Percentiles rank a stretch among this genome's conserved stretches.
Evolutionary conservation across 2,797 vertebrate species (phyloP).

Genomic region (Enteromius anoplus): DNA sequence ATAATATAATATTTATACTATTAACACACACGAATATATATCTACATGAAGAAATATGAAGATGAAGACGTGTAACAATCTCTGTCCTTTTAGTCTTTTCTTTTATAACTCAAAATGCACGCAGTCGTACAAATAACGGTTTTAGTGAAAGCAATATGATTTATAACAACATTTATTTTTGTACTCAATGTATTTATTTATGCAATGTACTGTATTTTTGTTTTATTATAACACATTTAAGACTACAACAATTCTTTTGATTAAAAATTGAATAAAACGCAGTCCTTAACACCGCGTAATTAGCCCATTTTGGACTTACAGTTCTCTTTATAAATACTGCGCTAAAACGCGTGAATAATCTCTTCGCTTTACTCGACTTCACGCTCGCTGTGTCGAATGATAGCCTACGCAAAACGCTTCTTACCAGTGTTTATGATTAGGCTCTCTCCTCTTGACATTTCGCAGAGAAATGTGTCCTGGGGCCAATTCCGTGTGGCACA

Average conservation of each 20-base stretch:
- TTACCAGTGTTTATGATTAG: slow-evolving; percentile 46
- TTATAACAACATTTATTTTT: background rate
- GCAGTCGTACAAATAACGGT: background rate
- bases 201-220: background rate
- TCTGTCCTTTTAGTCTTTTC: background rate
- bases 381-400: slow-evolving; percentile 35
- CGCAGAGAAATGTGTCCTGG: slow-evolving; percentile 43
- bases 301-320: background rate
- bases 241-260: background rate
- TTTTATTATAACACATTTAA: slow-evolving; percentile 1
- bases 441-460: slow-evolving; percentile 46
- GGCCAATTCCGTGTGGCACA: slow-evolving; percentile 31
- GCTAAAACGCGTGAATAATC: slow-evolving; percentile 38
- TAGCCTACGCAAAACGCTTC: slow-evolving; percentile 44
- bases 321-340: slow-evolving; percentile 10
- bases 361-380: slow-evolving; percentile 11
- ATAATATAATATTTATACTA: background rate
- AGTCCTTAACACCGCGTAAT: background rate
- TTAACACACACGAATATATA: background rate
- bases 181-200: background rate
- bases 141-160: background rate
- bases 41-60: background rate
- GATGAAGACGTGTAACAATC: background rate
- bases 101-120: background rate
- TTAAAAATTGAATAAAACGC: background rate